Evolutionary conservation across 2,113 vertebrate species (phyloP).

Genomic region (Leptodactylus fuscus): DNA sequence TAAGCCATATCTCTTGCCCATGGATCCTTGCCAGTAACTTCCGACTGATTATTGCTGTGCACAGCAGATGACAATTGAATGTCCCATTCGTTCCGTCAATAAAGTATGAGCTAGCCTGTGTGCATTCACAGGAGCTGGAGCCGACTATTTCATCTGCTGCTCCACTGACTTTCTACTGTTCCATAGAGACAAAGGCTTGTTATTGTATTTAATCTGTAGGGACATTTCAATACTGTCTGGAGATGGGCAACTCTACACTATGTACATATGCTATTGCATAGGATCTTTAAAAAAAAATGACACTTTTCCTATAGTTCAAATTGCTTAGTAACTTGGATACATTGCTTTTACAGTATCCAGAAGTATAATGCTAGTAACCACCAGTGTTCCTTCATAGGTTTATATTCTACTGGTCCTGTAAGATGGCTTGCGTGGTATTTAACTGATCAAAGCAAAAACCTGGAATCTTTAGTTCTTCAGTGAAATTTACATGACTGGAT

Average conservation of each 20-base stretch:
- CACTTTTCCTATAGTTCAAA: not conserved
- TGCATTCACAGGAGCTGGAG: not conserved
- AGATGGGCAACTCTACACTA: not conserved
- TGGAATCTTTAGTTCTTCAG: too few relatives aligned
- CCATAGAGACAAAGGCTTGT: slow-evolving; percentile 8
- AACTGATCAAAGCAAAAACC: too few relatives aligned
- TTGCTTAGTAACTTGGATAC: not conserved
- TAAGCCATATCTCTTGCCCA: not conserved
- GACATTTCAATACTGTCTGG: slow-evolving; percentile 5
- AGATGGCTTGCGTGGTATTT: too few relatives aligned
- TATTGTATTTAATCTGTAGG: slow-evolving; percentile 15
- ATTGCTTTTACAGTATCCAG: too few relatives aligned
- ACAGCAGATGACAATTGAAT: slow-evolving; percentile 21
- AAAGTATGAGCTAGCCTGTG: not conserved
- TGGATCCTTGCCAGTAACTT: slow-evolving; percentile 4
- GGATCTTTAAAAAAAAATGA: not conserved
- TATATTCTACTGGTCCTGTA: too few relatives aligned
- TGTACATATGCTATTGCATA: not conserved
- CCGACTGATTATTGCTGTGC: slow-evolving; percentile 28
- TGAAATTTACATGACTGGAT: too few relatives aligned
- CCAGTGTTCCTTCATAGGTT: too few relatives aligned
- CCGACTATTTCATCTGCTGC: not conserved
- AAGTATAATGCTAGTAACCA: too few relatives aligned
- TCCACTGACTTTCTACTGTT: not conserved
- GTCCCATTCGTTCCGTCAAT: not conserved